These are phyloP conservation scores for Bugula neritina DNA, from an alignment of 2,888 invertebrate genomes.

Conservation along the genomic window DNA sequence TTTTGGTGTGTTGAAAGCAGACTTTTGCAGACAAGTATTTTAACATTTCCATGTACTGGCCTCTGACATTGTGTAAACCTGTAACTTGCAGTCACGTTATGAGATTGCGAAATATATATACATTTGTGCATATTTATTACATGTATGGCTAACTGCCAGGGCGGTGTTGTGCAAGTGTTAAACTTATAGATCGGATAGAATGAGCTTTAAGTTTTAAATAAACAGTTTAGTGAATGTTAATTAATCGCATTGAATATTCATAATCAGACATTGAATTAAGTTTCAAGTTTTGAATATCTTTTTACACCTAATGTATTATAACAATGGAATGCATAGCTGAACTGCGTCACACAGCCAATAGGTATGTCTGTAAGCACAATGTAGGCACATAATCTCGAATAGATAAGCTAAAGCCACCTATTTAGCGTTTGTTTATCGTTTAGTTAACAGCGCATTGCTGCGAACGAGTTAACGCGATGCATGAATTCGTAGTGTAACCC, in stretches of 20 bases:
- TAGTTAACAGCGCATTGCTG: background rate
- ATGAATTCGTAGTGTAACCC: too few species aligned
- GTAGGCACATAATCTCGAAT: background rate
- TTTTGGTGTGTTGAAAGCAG: too few species aligned
- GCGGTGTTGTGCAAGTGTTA: too few species aligned
- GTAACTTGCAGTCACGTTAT: too few species aligned
- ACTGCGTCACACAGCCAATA: background rate
- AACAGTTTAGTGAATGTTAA: background rate
- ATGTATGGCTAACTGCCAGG: too few species aligned
- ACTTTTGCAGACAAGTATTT: too few species aligned
- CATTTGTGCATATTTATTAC: too few species aligned
- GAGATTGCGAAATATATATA: too few species aligned
- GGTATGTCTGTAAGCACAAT: background rate
- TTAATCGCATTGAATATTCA: background rate
- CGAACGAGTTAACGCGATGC: too few species aligned
- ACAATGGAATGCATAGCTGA: constrained; percentile 5
- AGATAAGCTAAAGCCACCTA: background rate
- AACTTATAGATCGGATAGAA: too few species aligned
- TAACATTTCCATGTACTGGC: too few species aligned
- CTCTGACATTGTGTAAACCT: too few species aligned
- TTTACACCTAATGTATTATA: background rate
- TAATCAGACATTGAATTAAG: background rate
- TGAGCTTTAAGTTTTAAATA: background rate
- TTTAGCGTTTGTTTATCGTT: background rate
- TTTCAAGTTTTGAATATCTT: background rate